Conservation (phyloP, 2,888 invertebrate genomes). For the Tuberolachnus salignus region DNA sequence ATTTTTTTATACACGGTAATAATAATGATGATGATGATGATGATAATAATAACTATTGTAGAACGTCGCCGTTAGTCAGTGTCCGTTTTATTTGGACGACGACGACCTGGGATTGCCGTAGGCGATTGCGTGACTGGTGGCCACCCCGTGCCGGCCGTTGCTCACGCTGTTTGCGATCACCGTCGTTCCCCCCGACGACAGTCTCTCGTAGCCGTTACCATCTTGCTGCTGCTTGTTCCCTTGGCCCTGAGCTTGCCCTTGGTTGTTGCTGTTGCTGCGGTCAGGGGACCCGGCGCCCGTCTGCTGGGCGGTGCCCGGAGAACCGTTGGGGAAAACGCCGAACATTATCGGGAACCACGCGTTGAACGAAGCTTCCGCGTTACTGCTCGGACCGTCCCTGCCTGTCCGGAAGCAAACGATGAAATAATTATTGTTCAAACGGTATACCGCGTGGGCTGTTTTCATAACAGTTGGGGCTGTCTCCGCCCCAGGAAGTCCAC, state of each 20-base stretch:
- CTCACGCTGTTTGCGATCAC: conserved; percentile 78
- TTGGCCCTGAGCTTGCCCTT: conserved; percentile 53
- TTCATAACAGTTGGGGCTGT: no score
- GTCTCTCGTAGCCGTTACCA: conserved; percentile 58
- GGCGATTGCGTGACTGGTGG: conserved; percentile 75
- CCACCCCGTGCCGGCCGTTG: conserved; percentile 74
- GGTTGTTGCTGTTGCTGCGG: conserved; percentile 22
- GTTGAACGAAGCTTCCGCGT: conserved; percentile 60
- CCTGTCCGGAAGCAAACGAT: neutral
- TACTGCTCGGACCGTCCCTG: conserved; percentile 54
- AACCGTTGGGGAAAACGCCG: conserved; percentile 59
- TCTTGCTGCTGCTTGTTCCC: conserved; percentile 25
- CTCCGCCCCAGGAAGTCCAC: no score
- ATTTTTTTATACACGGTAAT: no score
- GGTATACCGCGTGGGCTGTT: no score
- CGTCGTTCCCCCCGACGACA: conserved; percentile 63
- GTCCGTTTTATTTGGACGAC: neutral
- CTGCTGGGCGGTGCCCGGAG: conserved; percentile 21
- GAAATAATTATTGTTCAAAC: no score
- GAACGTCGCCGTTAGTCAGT: no score
- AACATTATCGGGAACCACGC: conserved; percentile 61
- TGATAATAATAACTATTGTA: no score
- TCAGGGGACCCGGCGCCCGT: neutral
- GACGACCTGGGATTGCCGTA: conserved; percentile 64
- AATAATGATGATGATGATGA: no score